Evolutionary conservation across 2,797 vertebrate species (phyloP), one percentile per base, ranked within the genome.

Genomic region (Pseudochirops corinnae): DNA sequence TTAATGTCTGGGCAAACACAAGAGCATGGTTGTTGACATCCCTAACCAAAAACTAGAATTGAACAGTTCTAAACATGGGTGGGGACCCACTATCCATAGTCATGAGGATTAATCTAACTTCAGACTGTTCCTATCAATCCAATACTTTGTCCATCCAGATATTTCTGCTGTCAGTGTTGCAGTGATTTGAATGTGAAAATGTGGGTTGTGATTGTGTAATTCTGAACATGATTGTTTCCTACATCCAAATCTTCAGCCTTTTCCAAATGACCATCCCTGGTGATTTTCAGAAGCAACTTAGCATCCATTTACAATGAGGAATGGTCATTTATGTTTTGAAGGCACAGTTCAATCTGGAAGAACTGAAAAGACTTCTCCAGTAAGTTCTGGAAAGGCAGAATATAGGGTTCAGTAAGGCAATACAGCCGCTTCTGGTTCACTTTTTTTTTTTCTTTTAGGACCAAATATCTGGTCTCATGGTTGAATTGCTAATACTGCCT

Each of bases 201-300:
- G 98, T 0, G 97, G 96, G 90, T 98, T 98, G 97, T 98, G 33
- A n/a, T 74, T 74, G 33, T n/a, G 93, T 99, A 99, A 1, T 98
- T 96, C 21, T 99, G 98, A 60, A 99, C 91, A 2, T 97, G 98
- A 98, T 99, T 99, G 28, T 96, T 87, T 26, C 98, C 98, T 46
- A 98, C 98, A 46, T 99, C 99, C 92, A 98, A 95, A 95, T 99
- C 99, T 0, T 99, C 98, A 2, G 99, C 99, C 56, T 98, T 98
- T 90, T 99, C 99, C 13, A 99, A 93, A 99, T 96, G 28, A 31
- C 39, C 0, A 93, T 82, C 0, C 95, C 97, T 0, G 29, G 10
- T 0, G 0, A 98, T 95, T 0, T 5, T 1, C 0, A 97, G 5
- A 0, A 7, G 55, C 0, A 97, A 18, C 0, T 1, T 3, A 1